phyloP scores from a whole-genome alignment of 2,888 invertebrate genomes.

The Tanypteryx hageni region DNA sequence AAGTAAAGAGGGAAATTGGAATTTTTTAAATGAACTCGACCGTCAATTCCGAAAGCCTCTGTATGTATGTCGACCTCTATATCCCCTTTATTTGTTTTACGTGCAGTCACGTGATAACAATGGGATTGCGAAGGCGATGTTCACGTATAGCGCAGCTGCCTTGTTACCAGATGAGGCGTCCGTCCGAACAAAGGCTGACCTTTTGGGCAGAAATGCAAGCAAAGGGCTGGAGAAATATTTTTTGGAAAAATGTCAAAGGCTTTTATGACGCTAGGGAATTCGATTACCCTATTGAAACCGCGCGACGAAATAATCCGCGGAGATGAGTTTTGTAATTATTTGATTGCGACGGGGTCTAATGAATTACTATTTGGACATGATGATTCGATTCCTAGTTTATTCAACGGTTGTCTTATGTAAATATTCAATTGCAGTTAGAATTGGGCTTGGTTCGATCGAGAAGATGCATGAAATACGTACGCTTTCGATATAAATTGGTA shows the following conservation, averaged over 20 bases:
- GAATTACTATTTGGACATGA: neutral
- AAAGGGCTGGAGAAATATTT: neutral
- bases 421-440: no score
- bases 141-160: neutral
- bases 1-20: no score
- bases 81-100: neutral
- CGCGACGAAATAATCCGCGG: neutral
- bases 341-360: neutral
- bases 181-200: neutral
- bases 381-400: no score
- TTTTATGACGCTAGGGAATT: neutral
- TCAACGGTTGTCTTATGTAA: no score
- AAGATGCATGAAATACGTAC: no score
- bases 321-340: neutral
- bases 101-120: neutral
- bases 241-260: slow-evolving; percentile 4
- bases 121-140: neutral
- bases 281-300: neutral
- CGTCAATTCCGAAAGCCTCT: no score
- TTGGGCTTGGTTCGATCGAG: no score
- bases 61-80: no score
- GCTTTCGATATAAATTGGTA: no score
- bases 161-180: neutral
- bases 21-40: no score
- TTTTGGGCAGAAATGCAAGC: neutral